phyloP scores from a whole-genome alignment of 2,113 vertebrate species.

The Eulemur rufifrons region DNA sequence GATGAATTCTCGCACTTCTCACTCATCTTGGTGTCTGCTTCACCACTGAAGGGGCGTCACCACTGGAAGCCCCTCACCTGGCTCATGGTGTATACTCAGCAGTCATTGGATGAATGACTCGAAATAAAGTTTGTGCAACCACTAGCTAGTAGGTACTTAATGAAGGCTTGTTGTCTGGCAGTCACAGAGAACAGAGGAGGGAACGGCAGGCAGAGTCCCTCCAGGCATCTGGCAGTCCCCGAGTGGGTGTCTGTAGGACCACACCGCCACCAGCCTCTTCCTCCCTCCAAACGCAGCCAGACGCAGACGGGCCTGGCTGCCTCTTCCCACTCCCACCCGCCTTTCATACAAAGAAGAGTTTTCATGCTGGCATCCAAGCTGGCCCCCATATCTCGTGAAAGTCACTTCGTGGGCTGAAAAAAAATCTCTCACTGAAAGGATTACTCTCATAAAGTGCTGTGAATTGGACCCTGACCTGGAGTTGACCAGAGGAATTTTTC shows the following conservation, averaged over 20 bases:
- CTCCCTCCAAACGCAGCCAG: slow-evolving; percentile 34
- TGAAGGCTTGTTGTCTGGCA: background rate
- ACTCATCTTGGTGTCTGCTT: background rate
- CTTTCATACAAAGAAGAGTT: slow-evolving; percentile 50
- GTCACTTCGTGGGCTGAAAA: slow-evolving; percentile 51
- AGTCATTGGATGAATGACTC: background rate
- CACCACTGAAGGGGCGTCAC: background rate
- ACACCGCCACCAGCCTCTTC: background rate
- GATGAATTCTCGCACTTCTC: background rate
- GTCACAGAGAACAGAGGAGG: background rate
- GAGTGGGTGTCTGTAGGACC: background rate
- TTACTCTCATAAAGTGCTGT: slow-evolving; percentile 58
- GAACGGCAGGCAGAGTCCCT: background rate
- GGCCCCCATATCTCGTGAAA: slow-evolving; percentile 44
- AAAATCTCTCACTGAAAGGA: slow-evolving; percentile 57
- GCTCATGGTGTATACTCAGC: background rate
- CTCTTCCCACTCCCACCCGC: background rate
- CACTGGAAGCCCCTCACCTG: background rate
- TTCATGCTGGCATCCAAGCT: slow-evolving; percentile 52
- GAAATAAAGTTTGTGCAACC: background rate
- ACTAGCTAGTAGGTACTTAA: background rate
- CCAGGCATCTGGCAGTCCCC: background rate
- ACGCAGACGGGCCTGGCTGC: background rate
- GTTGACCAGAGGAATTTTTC: slow-evolving; percentile 74
- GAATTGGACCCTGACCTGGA: slow-evolving; percentile 67